Conservation (phyloP, 2,113 vertebrate species). For the Seriola dumerili region DNA sequence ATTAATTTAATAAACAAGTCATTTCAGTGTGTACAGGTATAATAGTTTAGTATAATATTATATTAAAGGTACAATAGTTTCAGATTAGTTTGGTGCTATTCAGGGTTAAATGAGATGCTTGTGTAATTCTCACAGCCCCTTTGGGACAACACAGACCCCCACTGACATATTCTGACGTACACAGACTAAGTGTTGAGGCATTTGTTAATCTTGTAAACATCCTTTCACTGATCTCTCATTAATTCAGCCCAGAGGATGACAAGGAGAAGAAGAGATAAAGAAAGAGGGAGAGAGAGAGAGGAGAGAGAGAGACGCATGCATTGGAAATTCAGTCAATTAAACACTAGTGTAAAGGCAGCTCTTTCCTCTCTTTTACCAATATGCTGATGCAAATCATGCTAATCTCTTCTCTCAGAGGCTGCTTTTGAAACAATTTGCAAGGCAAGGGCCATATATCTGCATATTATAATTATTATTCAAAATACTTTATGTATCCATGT, state of each 20-base stretch:
- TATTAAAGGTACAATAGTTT: too few relatives aligned
- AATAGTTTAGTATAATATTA: background rate
- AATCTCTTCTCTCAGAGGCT: slow-evolving; percentile 39
- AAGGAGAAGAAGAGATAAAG: slow-evolving; percentile 22
- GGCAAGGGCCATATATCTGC: background rate
- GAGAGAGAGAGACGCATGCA: slow-evolving; percentile 8
- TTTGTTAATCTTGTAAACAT: slow-evolving; percentile 79
- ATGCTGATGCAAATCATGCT: slow-evolving; percentile 47
- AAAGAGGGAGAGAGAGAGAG: background rate
- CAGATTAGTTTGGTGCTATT: background rate
- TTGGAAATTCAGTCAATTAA: slow-evolving; percentile 64
- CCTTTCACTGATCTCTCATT: slow-evolving; percentile 73
- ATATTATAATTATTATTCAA: slow-evolving; percentile 35
- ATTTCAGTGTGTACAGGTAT: slow-evolving; percentile 3
- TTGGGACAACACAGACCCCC: slow-evolving; percentile 52
- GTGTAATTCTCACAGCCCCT: slow-evolving; percentile 54
- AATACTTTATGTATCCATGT: slow-evolving; percentile 5
- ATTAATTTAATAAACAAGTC: slow-evolving; percentile 16
- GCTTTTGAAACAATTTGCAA: slow-evolving; percentile 34
- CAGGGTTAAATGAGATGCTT: slow-evolving; percentile 15
- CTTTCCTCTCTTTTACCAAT: slow-evolving; percentile 49
- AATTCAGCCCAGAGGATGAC: slow-evolving; percentile 72
- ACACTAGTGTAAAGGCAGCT: slow-evolving; percentile 29
- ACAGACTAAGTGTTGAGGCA: slow-evolving; percentile 66
- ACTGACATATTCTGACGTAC: slow-evolving; percentile 37